phyloP scores from a whole-genome alignment of 1,140 invertebrate genomes.

The Sinonovacula constricta region DNA sequence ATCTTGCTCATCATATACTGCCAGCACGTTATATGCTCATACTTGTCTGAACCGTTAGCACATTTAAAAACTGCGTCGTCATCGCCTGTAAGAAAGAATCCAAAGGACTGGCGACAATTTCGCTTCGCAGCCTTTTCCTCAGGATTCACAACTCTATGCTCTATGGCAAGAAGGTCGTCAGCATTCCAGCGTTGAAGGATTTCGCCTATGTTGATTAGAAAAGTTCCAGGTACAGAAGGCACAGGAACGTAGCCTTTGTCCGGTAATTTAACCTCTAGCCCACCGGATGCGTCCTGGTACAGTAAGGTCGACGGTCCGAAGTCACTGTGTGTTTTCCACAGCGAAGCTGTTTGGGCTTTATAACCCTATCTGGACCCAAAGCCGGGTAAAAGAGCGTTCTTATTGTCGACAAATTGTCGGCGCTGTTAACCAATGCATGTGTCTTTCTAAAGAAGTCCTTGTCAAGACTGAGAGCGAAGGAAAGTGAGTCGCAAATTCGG shows the following conservation, averaged over 20 bases:
- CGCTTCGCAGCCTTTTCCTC: constrained; percentile 82
- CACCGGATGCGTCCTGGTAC: too few species aligned
- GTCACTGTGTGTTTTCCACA: constrained; percentile 87
- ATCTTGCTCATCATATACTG: too few species aligned
- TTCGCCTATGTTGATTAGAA: constrained; percentile 55
- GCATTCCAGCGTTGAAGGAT: constrained; percentile 58
- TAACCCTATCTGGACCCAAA: background rate
- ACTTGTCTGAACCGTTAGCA: constrained; percentile 76
- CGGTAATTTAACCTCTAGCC: too few species aligned
- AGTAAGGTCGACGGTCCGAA: constrained; percentile 87
- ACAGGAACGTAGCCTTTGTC: too few species aligned
- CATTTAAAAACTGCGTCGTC: constrained; percentile 81
- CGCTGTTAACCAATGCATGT: constrained; percentile 9
- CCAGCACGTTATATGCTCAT: constrained; percentile 58
- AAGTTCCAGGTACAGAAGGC: constrained; percentile 34
- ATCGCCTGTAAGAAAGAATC: constrained; percentile 88
- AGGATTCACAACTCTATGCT: constrained; percentile 86
- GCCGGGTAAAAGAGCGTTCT: constrained; percentile 34
- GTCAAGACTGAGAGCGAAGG: constrained; percentile 11
- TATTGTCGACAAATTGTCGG: constrained; percentile 6
- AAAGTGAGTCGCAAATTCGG: constrained; percentile 18
- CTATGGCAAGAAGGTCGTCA: constrained; percentile 59
- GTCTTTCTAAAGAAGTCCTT: constrained; percentile 19
- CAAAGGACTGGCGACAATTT: constrained; percentile 85
- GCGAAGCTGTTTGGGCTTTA: constrained; percentile 80